Evolutionary conservation across 2,888 invertebrate species (phyloP), one percentile per base, ranked within the genome.

Genomic region (Thymelicus acteon): DNA sequence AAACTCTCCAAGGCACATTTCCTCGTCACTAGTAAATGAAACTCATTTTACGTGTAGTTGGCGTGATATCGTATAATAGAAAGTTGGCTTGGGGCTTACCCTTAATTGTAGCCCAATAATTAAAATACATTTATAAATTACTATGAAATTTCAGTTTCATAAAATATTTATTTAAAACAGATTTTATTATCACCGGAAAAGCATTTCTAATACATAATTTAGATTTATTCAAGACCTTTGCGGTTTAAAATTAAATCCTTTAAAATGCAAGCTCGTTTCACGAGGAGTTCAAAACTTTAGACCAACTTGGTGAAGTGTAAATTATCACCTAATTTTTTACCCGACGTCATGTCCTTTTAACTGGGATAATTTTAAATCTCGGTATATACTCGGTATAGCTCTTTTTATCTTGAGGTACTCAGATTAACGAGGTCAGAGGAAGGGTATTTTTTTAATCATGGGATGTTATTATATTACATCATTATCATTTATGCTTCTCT

Each of bases 1-100:
- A 60, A 70, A 31, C 37, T 64, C 68, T 73, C 72, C 72, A 76
- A 79, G 76, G 79, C 77, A 76, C 81, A 82, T 82, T 80, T 80
- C 78, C 76, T 70, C 72, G 73, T 72, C 69, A 78, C 75, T 79
- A 80, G 73, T 78, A 79, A 80, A 80, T 81, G 83, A 81, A 87
- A 86, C 84, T 86, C 86, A 88, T 89, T 87, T 85, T 81, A 79
- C 80, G 78, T 77, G 79, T 79, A 80, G 79, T 78, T 48, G 79
- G 79, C 75, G 79, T 75, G 77, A 76, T 78, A 78, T 73, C 74
- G 73, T 76, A 77, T 68, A 76, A 78, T 79, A 75, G 75, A 73
- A 77, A 77, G 79, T 71, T 57, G 31, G 37, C 15, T n/a, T 47
- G 44, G 10, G 47, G n/a, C 31, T 58, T 58, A 58, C 15, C 37